Evolutionary conservation across 2,797 vertebrate species (phyloP), one percentile per base, ranked within the genome.

Genomic region (Gymnothorax reevesii): DNA sequence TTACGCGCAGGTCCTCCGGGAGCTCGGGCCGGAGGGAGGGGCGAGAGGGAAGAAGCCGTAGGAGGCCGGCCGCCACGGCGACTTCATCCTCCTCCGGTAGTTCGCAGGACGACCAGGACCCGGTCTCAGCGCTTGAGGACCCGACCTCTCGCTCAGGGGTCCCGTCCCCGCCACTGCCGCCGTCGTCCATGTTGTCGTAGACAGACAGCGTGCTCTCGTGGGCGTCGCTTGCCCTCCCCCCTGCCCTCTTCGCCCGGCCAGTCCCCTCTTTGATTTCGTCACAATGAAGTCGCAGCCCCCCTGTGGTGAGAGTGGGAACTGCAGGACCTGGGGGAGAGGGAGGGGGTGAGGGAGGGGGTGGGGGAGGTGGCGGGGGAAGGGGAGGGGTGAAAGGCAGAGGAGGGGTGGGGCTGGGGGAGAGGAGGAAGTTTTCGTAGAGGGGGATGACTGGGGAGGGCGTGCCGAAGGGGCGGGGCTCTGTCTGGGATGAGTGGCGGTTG

Each of bases 171-270:
- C 60, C 86, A 83, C 59, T 87, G 85, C 90, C 86, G 0, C 91
- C 82, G 62, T 88, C 57, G 0, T 90, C 88, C 8, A 96, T 91
- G 92, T 96, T 96, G 82, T 96, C 95, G 3, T 96, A 96, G 86
- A 96, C 88, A n/a, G 95, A 95, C n/a, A 95, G 91, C 17, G 91
- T 92, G 0, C 95, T 95, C 86, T 88, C 83, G 57, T 95, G 92
- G 22, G 85, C 77, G 89, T 86, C 89, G 88, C 54, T 55, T 54
- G 88, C 82, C 88, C 84, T 89, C 86, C 84, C 92, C 20, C 20
- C 42, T 25, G 1, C 25, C 27, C 71, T 69, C 15, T 7, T 22
- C 82, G 59, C 62, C 1, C 57, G 10, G 85, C 86, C 69, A 33
- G 12, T 1, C 82, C 42, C 55, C 27, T 27, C 55, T 83, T 4